These are phyloP conservation scores for Sycobia sp. DNA, from an alignment of 1,140 invertebrate species.

Conservation along the genomic window DNA sequence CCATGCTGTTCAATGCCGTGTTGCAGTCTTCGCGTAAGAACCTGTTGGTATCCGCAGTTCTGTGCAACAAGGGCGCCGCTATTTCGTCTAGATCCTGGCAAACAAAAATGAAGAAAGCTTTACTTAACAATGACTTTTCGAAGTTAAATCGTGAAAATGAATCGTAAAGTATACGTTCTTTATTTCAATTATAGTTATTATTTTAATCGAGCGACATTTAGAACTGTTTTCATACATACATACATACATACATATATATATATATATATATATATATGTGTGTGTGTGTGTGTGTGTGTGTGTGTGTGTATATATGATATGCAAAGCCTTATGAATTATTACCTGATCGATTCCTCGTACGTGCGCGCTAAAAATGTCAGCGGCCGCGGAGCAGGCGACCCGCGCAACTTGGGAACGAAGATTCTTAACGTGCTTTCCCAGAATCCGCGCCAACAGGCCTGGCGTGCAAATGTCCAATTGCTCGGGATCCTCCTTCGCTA, in stretches of 20 bases:
- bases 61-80: slow-evolving; percentile 76
- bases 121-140: not conserved
- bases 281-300: too few relatives aligned
- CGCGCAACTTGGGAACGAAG: slow-evolving; percentile 89
- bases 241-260: too few relatives aligned
- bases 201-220: too few relatives aligned
- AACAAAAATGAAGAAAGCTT: not conserved
- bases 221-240: too few relatives aligned
- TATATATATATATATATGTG: too few relatives aligned
- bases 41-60: slow-evolving; percentile 90
- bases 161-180: not conserved
- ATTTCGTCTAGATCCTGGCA: slow-evolving; percentile 84
- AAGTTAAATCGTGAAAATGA: not conserved
- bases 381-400: slow-evolving; percentile 78
- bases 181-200: too few relatives aligned
- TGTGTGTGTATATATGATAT: too few relatives aligned
- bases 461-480: slow-evolving; percentile 65
- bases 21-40: slow-evolving; percentile 89
- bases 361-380: slow-evolving; percentile 75
- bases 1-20: slow-evolving; percentile 79
- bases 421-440: slow-evolving; percentile 82
- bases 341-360: slow-evolving; percentile 78
- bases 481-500: slow-evolving; percentile 76
- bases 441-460: slow-evolving; percentile 68
- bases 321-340: too few relatives aligned